These are phyloP conservation scores for Cheirogaleus medius DNA, from an alignment of 2,113 vertebrate species.

Conservation along the genomic window DNA sequence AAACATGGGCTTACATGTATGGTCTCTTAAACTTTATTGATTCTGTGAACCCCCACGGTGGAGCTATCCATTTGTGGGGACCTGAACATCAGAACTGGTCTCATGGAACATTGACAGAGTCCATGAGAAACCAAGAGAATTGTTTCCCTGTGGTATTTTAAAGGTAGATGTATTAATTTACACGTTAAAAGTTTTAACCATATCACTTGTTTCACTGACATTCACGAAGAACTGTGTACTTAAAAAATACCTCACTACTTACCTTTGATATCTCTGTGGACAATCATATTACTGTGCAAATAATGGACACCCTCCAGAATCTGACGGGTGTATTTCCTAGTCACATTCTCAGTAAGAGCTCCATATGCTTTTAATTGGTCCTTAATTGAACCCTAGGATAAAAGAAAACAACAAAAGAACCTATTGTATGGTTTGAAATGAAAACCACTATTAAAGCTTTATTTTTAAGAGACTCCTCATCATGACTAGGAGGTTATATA, in stretches of 20 bases:
- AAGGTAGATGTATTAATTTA: neutral
- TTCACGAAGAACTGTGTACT: slow-evolving; percentile 15
- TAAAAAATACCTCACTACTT: slow-evolving; percentile 52
- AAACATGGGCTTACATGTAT: neutral
- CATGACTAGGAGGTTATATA: neutral
- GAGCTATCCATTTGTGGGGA: neutral
- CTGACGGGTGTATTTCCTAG: slow-evolving; percentile 96
- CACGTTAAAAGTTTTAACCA: neutral
- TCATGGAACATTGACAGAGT: neutral
- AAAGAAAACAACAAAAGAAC: slow-evolving; percentile 50
- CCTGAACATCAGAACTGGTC: neutral
- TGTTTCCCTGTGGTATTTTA: neutral
- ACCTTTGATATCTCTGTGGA: slow-evolving; percentile 99
- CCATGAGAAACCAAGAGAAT: neutral
- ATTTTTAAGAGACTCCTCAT: slow-evolving; percentile 18
- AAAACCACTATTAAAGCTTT: slow-evolving; percentile 40
- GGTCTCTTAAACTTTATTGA: neutral
- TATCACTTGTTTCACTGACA: slow-evolving; percentile 30
- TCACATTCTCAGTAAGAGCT: slow-evolving; percentile 97
- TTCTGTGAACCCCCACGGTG: neutral
- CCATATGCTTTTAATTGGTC: slow-evolving; percentile 98
- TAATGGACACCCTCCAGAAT: slow-evolving; percentile 98
- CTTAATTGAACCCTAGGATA: slow-evolving; percentile 95
- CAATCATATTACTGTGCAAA: slow-evolving; percentile 99
- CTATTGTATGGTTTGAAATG: slow-evolving; percentile 26